Evolutionary conservation across 1,140 invertebrate species (phyloP), one percentile per base, ranked within the genome.

Genomic region (Daktulosphaira vitifoliae): DNA sequence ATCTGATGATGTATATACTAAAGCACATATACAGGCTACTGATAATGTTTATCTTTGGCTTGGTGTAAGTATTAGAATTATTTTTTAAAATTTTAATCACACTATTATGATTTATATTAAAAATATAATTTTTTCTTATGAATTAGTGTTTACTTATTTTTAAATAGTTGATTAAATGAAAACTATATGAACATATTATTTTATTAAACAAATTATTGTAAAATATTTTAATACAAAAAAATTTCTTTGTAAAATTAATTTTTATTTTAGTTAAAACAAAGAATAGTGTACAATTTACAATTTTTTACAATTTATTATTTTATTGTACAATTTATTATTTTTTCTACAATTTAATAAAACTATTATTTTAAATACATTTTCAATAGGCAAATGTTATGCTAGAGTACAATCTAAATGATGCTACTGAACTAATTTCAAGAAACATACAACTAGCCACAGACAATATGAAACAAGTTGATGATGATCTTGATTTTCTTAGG

Each of bases 11-110:
- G 87, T 98, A 18, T 98, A 90, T 78, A 84, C 92, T 6, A 94
- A 93, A 73, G 84, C 84, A 73, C 86, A 85, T 29, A 80, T 91
- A 72, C 86, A 92, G 71, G 92, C 93, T 7, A 95, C 92, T 20
- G 84, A 96, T 70, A 94, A 84, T 75, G 93, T 99, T 15, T 95
- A 89, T 72, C 79, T 99, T n/a, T 99, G 96, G 95, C 78, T 99
- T 64, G 96, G 96, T 25, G 82, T 83, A 78, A 77, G 77, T 78
- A 49, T 59, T 62, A 64, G 11, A 6, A 33, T 33, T 33, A 11
- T 6, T 6, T 33, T 6, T 6, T 33, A 11, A 33, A 33, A 33
- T 33, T 33, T 33, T 33, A 33, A 6, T 6, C 11, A 33, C 29
- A 33, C 11, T 33, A 33, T 6, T 33, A 6, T 33, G 5, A 6